Conservation (phyloP, 2,113 vertebrate genomes). For the Alosa alosa region DNA sequence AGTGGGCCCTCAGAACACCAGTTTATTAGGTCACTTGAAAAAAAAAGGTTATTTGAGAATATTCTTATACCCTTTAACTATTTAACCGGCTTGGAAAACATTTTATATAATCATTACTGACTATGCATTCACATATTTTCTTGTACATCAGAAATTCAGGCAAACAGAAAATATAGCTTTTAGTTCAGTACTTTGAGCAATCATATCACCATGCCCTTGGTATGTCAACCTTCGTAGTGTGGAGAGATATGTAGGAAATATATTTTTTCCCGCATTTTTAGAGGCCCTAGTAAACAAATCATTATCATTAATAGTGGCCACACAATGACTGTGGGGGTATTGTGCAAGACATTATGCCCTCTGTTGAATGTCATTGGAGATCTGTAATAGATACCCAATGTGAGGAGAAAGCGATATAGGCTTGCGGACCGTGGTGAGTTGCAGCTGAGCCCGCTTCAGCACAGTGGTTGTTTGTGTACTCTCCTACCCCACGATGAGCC, state of each 20-base stretch:
- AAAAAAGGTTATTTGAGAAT: background rate
- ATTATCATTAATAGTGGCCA: background rate
- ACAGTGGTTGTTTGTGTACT: background rate
- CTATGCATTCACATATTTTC: background rate
- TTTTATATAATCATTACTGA: background rate
- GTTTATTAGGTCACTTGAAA: background rate
- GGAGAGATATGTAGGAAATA: background rate
- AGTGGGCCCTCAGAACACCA: background rate
- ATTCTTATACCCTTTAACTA: background rate
- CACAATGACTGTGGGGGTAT: background rate
- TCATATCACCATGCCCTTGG: background rate
- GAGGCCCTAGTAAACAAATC: background rate
- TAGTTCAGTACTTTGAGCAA: background rate
- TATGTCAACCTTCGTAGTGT: background rate
- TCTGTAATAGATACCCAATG: background rate
- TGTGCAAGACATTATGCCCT: background rate
- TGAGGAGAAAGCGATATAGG: background rate
- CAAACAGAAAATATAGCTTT: background rate
- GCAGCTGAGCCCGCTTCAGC: background rate
- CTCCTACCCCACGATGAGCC: slow-evolving; percentile 3
- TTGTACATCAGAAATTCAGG: background rate
- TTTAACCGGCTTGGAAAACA: background rate
- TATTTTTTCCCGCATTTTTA: background rate
- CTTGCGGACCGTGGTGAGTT: background rate
- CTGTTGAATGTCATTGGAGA: slow-evolving; percentile 7